Percentiles rank a stretch among this genome's conserved stretches.
phyloP scores from a whole-genome alignment of 2,888 invertebrate genomes.

The Sarcophaga variegata region DNA sequence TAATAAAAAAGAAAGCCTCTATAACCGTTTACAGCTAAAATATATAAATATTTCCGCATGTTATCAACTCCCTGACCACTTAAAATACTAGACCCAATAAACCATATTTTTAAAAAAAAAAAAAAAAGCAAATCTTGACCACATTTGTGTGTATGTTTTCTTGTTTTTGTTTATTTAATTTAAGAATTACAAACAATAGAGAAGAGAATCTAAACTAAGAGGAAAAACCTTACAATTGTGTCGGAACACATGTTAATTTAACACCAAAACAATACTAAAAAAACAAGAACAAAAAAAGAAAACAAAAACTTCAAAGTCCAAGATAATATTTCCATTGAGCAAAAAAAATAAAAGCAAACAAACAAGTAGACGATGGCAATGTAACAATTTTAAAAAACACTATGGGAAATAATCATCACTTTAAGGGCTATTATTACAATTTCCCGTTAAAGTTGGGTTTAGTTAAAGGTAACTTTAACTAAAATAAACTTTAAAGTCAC shows the following conservation, averaged over 20 bases:
- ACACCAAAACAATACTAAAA: constrained; percentile 55
- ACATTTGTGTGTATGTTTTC: constrained; percentile 3
- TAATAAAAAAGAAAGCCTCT: constrained; percentile 9
- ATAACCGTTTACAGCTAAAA: neutral
- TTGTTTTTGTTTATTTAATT: constrained; percentile 36
- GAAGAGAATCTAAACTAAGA: constrained; percentile 16
- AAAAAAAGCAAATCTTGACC: neutral
- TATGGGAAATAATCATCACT: constrained; percentile 13
- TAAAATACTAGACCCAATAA: neutral
- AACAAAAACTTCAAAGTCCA: constrained; percentile 58
- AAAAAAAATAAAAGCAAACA: constrained; percentile 61
- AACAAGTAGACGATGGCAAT: constrained; percentile 41
- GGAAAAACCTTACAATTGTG: constrained; percentile 55
- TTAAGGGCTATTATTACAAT: too few relatives aligned
- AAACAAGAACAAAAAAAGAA: constrained; percentile 18
- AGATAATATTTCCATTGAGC: constrained; percentile 64
- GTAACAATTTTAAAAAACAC: constrained; percentile 32
- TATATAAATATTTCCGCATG: neutral
- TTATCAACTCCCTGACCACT: neutral
- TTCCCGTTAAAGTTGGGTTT: too few relatives aligned
- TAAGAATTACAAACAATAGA: neutral
- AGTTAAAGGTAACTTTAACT: too few relatives aligned
- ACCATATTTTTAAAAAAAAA: neutral
- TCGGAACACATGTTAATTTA: constrained; percentile 67
- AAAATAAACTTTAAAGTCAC: too few relatives aligned